Evolutionary conservation across 2,888 invertebrate species (phyloP).

Genomic region (Zygogramma bicolorata): DNA sequence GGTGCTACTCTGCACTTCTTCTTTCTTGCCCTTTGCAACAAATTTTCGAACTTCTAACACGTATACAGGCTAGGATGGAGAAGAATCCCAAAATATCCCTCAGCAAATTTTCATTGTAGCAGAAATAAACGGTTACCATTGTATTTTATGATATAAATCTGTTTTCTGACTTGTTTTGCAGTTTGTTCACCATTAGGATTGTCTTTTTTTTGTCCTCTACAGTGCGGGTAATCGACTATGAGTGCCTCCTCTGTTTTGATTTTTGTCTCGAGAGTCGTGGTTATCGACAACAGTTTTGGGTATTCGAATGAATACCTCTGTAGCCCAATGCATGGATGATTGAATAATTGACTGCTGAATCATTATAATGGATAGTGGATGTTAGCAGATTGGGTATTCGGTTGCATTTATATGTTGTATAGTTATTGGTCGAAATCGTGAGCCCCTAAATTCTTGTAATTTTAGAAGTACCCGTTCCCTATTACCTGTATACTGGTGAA

Average conservation of each 20-base stretch:
- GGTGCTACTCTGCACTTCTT: not conserved
- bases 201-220: not conserved
- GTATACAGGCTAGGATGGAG: not conserved
- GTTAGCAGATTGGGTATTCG: not conserved
- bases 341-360: too few relatives aligned
- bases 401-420: not conserved
- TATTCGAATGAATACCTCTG: not conserved
- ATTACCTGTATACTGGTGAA: not conserved
- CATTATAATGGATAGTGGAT: too few relatives aligned
- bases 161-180: too few relatives aligned
- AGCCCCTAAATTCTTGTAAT: not conserved
- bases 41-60: not conserved
- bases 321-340: not conserved
- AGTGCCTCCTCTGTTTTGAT: not conserved
- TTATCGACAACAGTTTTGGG: not conserved
- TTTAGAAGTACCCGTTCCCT: not conserved
- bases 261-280: not conserved
- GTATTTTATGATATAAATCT: too few relatives aligned
- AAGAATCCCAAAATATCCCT: not conserved
- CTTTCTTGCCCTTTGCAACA: conserved; percentile 10
- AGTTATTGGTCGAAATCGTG: not conserved
- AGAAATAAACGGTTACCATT: too few relatives aligned
- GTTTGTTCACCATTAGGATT: not conserved
- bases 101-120: not conserved
- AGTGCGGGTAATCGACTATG: too few relatives aligned